Evolutionary conservation across 2,797 vertebrate genomes (phyloP), one percentile per base, ranked within the genome.

Genomic region (Gambusia yucatana): DNA sequence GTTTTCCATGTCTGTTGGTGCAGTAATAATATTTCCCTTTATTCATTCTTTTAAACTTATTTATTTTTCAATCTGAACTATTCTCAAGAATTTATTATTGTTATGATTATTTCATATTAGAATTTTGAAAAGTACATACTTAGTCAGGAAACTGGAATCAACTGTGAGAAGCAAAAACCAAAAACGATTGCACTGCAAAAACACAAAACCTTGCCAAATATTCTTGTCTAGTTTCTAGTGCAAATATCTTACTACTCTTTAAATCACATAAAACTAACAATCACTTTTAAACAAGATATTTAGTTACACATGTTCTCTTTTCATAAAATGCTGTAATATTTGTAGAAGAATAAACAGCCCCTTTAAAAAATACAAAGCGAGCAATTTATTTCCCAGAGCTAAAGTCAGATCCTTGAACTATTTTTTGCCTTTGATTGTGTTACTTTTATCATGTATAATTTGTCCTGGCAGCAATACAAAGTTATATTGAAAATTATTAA

Each of bases 401-500:
- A 44, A 87, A 87, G 88, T 85, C 76, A 76, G 78, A 86, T 50
- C 75, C 67, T 83, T 84, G 89, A 76, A 80, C 77, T 76, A 80
- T 93, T 91, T 94, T 86, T 84, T 84, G 50, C 72, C 84, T 85
- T 80, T 90, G 86, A 94, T 94, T 92, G 83, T 89, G 82, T 84
- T 92, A 85, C 87, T 89, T 94, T 91, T 91, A 87, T 91, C 77
- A 84, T 83, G 55, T 86, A 79, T 92, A 93, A 90, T 94, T 92
- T 93, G 93, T 90, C 84, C 84, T 93, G 93, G 91, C 92, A 88
- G 61, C 20, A 3, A 79, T 69, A 74, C 39, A 43, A 75, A 86
- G 82, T 87, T 84, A 91, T 89, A 93, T 93, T 91, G 92, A 91
- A 82, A 77, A 75, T 91, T 91, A 94, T 94, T 94, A 91, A 91